Evolutionary conservation across 2,113 vertebrate genomes (phyloP).

Genomic region (Miniopterus natalensis): DNA sequence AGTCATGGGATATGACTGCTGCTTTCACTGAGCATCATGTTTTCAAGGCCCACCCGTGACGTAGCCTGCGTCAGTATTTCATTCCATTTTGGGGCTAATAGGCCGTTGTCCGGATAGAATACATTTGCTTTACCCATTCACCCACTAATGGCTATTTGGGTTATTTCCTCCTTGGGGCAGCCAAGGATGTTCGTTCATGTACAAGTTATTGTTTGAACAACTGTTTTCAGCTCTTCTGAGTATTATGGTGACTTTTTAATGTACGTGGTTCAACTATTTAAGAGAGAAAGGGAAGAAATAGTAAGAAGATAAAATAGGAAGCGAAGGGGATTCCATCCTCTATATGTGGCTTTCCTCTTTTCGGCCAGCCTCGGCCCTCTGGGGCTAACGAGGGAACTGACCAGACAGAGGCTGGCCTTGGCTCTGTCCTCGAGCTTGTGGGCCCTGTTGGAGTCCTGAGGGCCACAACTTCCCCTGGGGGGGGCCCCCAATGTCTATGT

Average conservation of each 20-base stretch:
- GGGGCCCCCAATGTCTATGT: background rate
- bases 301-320: background rate
- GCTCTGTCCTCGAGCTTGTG: background rate
- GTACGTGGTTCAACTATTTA: background rate
- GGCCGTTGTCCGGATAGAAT: background rate
- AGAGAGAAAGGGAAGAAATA: background rate
- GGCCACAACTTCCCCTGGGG: background rate
- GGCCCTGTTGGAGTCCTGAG: too few relatives aligned
- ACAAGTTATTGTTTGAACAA: background rate
- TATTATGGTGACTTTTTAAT: background rate
- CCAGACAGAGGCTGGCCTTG: background rate
- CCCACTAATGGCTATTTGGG: background rate
- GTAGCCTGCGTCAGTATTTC: rapidly evolving
- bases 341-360: background rate
- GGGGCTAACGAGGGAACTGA: background rate
- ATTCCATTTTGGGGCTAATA: background rate
- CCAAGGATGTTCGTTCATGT: background rate
- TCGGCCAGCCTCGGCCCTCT: background rate
- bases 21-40: background rate
- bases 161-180: background rate
- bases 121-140: background rate
- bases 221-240: background rate
- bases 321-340: background rate
- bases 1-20: background rate
- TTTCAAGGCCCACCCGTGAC: background rate